Evolutionary conservation across 2,113 vertebrate genomes (phyloP).

Genomic region (Nerophis ophidion): DNA sequence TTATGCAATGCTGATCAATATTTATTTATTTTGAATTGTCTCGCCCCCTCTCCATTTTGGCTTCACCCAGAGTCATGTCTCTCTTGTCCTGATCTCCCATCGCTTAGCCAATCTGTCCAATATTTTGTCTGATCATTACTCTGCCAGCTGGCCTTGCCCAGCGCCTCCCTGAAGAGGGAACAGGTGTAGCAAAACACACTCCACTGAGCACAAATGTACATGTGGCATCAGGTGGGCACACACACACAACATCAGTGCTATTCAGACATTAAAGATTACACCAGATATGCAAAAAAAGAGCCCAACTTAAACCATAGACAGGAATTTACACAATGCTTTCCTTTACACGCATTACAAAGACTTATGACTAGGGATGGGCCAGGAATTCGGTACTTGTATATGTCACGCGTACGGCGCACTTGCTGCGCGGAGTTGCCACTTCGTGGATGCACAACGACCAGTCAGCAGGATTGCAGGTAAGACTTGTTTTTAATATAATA

Average conservation of each 20-base stretch:
- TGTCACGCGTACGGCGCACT: no score
- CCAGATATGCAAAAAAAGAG: neutral
- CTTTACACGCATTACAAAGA: neutral
- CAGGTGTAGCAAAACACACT: conserved; percentile 66
- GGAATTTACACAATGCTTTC: neutral
- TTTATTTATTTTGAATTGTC: no score
- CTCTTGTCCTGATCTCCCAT: conserved; percentile 51
- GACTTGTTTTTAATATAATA: no score
- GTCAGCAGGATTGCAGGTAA: no score
- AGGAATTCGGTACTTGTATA: no score
- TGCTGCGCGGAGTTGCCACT: no score
- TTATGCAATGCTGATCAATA: no score
- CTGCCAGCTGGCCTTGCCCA: conserved; percentile 65
- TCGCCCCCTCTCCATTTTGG: conserved; percentile 48
- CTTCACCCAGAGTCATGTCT: conserved; percentile 59
- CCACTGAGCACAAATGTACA: conserved; percentile 60
- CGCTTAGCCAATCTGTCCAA: conserved; percentile 65
- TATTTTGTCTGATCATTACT: conserved; percentile 38
- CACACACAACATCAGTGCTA: conserved; percentile 12
- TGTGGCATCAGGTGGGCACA: conserved; percentile 51
- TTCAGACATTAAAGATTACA: neutral
- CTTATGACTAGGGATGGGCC: no score
- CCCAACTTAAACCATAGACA: neutral
- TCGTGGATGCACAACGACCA: no score
- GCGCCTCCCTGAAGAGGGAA: conserved; percentile 62